A percentile compares a stretch with the other conserved stretches of the same genome.
These are phyloP conservation scores for Drosophila erecta DNA, from an alignment of 1,140 invertebrate genomes.

Conservation along the genomic window DNA sequence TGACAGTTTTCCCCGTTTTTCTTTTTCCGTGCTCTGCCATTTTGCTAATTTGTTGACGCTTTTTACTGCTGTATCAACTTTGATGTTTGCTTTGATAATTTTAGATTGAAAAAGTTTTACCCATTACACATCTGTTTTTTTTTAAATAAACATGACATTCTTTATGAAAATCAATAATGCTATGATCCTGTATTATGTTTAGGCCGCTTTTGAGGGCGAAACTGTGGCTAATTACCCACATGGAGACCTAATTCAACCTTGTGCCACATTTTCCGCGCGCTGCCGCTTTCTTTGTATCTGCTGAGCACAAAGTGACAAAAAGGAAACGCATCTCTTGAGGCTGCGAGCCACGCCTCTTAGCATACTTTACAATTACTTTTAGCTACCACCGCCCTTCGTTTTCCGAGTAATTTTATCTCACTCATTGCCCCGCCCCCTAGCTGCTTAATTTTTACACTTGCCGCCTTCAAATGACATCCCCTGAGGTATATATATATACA, in stretches of 20 bases:
- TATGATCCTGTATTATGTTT: conserved; percentile 14
- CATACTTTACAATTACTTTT: conserved; percentile 67
- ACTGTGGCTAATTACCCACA: conserved; percentile 40
- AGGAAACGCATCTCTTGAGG: conserved; percentile 51
- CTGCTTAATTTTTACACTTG: conserved; percentile 78
- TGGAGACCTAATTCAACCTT: conserved; percentile 46
- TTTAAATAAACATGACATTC: background rate
- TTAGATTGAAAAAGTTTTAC: conserved; percentile 77
- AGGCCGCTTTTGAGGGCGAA: conserved; percentile 7
- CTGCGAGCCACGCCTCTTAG: conserved; percentile 47
- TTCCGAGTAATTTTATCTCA: conserved; percentile 66
- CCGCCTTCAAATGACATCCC: conserved; percentile 71
- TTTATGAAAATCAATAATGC: background rate
- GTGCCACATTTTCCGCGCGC: conserved; percentile 45
- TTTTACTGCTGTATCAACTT: conserved; percentile 52
- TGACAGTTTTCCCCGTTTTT: conserved; percentile 27
- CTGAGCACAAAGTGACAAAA: conserved; percentile 1
- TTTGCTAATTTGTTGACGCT: conserved; percentile 69
- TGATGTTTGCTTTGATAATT: conserved; percentile 80
- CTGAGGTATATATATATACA: conserved; percentile 27
- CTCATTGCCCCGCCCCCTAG: conserved; percentile 60
- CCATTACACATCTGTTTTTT: conserved; percentile 25
- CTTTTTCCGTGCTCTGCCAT: conserved; percentile 26
- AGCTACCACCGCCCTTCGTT: conserved; percentile 5
- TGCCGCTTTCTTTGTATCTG: conserved; percentile 15